These are phyloP conservation scores for Drosophila neonasuta DNA, from an alignment of 2,888 invertebrate genomes.

Conservation along the genomic window DNA sequence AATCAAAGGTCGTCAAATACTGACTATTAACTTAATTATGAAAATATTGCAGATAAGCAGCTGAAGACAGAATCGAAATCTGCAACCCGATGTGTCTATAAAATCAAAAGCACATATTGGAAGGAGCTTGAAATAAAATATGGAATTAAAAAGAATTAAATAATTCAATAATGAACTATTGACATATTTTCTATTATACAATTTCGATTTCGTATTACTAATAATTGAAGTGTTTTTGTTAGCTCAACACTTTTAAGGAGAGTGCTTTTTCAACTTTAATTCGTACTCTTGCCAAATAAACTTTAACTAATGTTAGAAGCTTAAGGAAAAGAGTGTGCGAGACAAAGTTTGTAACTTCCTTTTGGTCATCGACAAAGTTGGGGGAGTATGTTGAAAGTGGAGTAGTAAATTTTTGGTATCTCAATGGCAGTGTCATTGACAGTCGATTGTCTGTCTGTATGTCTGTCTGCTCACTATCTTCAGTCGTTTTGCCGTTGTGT, in stretches of 20 bases:
- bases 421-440: slow-evolving; percentile 51
- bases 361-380: slow-evolving; percentile 1
- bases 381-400: slow-evolving; percentile 23
- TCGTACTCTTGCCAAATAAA: not conserved
- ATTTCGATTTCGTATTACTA: too few species aligned
- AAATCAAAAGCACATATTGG: too few species aligned
- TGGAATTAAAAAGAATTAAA: too few species aligned
- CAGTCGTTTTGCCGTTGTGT: not conserved
- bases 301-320: slow-evolving; percentile 1
- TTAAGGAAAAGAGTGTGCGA: slow-evolving; percentile 5
- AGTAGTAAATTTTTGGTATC: slow-evolving; percentile 51
- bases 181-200: too few species aligned
- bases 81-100: too few species aligned
- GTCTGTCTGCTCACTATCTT: not conserved
- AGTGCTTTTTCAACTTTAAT: not conserved
- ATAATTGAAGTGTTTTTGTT: too few species aligned
- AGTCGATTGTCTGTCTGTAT: slow-evolving; percentile 45
- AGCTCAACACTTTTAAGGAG: too few species aligned
- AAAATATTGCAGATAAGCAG: not conserved
- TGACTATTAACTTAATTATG: not conserved
- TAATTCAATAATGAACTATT: too few species aligned
- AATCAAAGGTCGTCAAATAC: not conserved
- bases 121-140: too few species aligned
- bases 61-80: not conserved
- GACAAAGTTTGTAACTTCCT: slow-evolving; percentile 12